A percentile compares a stretch with the other conserved stretches of the same genome.
phyloP scores from a whole-genome alignment of 1,140 invertebrate species.

The Drosophila parabipectinata region DNA sequence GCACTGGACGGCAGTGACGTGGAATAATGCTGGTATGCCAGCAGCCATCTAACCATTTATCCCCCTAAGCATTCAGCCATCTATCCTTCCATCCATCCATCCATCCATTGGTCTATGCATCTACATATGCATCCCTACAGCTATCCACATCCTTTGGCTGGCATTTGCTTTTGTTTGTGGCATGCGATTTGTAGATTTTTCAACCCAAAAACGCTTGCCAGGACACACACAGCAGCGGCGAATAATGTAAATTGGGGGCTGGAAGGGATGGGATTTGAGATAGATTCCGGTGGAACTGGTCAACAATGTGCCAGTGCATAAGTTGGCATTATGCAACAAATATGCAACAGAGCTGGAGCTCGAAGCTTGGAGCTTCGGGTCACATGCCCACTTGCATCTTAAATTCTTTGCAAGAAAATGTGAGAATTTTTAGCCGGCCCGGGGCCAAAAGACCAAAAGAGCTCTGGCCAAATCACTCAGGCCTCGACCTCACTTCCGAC shows the following conservation, averaged over 20 bases:
- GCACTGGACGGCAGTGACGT: conserved; percentile 59
- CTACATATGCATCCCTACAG: conserved; percentile 26
- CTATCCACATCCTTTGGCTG: conserved; percentile 42
- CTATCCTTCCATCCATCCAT: conserved; percentile 32
- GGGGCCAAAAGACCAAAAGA: conserved; percentile 34
- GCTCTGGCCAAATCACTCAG: conserved; percentile 42
- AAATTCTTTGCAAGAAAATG: conserved; percentile 26
- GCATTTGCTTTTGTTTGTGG: conserved; percentile 77
- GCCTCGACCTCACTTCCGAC: conserved; percentile 18
- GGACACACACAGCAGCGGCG: conserved; percentile 31
- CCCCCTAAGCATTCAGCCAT: conserved; percentile 22
- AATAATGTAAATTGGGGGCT: conserved; percentile 52
- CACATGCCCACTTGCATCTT: conserved; percentile 40
- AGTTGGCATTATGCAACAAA: conserved; percentile 77
- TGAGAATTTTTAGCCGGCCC: conserved; percentile 1
- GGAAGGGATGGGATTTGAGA: not conserved
- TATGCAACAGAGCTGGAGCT: conserved; percentile 57
- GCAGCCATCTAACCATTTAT: conserved; percentile 42
- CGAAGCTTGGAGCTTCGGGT: conserved; percentile 33
- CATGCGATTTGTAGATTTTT: conserved; percentile 76
- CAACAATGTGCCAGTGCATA: conserved; percentile 72
- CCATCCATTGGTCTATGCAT: conserved; percentile 33
- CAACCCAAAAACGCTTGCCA: conserved; percentile 63
- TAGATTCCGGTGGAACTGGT: conserved; percentile 61
- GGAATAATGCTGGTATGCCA: conserved; percentile 75